phyloP scores from a whole-genome alignment of 2,888 invertebrate species.

The Nasonovia ribisnigri region DNA sequence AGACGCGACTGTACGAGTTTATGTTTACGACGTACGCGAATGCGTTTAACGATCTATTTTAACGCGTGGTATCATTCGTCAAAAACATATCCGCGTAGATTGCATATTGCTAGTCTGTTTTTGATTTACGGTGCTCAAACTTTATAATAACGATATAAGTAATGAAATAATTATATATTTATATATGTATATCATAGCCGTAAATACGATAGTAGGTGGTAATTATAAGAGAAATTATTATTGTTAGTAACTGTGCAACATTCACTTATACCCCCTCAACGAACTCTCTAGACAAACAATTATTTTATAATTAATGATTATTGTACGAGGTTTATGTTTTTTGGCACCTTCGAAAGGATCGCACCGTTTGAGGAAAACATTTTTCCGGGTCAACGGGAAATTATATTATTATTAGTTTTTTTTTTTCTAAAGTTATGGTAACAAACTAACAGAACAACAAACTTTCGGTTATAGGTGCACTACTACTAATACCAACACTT shows the following conservation, averaged over 20 bases:
- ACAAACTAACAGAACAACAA: constrained; percentile 48
- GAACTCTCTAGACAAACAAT: not conserved
- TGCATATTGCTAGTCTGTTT: constrained; percentile 35
- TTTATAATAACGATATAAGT: constrained; percentile 23
- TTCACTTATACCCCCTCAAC: not conserved
- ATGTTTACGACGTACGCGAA: constrained; percentile 60
- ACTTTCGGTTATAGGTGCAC: constrained; percentile 5
- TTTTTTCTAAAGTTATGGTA: not conserved
- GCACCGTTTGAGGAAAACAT: not conserved
- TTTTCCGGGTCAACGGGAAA: constrained; percentile 41
- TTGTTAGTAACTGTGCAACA: not conserved
- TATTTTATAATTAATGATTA: constrained; percentile 49
- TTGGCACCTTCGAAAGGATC: not conserved
- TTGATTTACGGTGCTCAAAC: constrained; percentile 17
- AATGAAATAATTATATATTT: not conserved
- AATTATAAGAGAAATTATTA: not conserved
- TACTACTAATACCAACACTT: not conserved
- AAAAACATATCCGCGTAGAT: constrained; percentile 42
- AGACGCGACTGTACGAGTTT: not conserved
- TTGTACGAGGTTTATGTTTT: not conserved
- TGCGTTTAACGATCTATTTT: constrained; percentile 57
- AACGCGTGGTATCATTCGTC: constrained; percentile 56
- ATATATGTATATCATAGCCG: not conserved
- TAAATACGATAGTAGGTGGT: not conserved
- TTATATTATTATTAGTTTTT: constrained; percentile 6